A percentile compares a stretch with the other conserved stretches of the same genome.
These are phyloP conservation scores for Heterocephalus glaber DNA, from an alignment of 2,113 vertebrate species.

Conservation along the genomic window DNA sequence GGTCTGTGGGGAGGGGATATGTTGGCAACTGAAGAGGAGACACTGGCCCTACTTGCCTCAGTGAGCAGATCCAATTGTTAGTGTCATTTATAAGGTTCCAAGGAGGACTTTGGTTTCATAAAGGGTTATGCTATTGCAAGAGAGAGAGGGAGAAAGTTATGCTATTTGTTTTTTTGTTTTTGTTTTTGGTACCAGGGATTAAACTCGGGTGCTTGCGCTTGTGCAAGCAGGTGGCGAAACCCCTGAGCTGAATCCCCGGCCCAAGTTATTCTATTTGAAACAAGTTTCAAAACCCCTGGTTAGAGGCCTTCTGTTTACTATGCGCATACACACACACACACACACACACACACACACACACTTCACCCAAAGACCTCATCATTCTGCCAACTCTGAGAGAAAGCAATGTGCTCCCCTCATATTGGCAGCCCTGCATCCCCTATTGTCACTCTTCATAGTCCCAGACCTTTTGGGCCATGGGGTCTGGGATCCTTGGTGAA, in stretches of 20 bases:
- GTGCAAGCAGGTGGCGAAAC: too few species aligned
- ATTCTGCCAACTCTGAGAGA: not conserved
- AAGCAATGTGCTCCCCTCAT: not conserved
- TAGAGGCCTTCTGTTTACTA: not conserved
- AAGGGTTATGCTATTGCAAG: not conserved
- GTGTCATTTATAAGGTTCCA: not conserved
- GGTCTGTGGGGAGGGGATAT: too few species aligned
- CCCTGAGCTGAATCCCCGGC: too few species aligned
- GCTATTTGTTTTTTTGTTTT: too few species aligned
- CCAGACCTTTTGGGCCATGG: not conserved
- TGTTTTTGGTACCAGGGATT: too few species aligned
- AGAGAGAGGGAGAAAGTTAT: too few species aligned
- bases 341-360: not conserved
- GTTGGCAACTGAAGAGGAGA: not conserved
- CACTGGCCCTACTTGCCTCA: not conserved
- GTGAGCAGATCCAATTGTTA: not conserved
- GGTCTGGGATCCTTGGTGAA: not conserved
- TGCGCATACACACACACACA: not conserved
- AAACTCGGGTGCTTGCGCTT: too few species aligned
- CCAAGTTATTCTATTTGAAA: not conserved
- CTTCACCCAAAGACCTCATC: not conserved
- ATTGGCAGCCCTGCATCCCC: not conserved
- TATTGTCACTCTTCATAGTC: not conserved
- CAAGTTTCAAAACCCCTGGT: not conserved
- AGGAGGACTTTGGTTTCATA: conserved; percentile 17